Evolutionary conservation across 2,113 vertebrate species (phyloP), one percentile per base, ranked within the genome.

Genomic region (Urocolius indicus): DNA sequence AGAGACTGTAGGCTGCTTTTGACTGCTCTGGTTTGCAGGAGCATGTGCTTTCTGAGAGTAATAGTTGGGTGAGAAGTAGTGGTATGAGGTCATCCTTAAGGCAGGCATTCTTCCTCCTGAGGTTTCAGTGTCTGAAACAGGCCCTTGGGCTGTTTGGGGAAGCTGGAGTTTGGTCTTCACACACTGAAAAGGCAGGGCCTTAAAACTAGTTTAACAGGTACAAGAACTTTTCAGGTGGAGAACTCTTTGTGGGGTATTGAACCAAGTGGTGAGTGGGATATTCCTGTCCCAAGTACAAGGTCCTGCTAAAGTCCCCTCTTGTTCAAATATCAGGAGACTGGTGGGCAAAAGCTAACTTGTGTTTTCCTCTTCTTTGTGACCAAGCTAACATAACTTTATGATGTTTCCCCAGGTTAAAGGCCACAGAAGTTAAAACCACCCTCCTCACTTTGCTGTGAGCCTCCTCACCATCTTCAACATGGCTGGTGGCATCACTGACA

Each of bases 401-500:
- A 13, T 96, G 59, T 61, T 96, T 93, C 76, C 27, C 16, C 49
- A 97, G 98, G 93, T 89, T 87, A 91, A 79, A 90, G 9, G 30
- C 21, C 5, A 24, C 3, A 38, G 77, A 94, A 41, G 38, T 69
- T 73, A 77, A 80, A 43, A 55, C 30, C n/a, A 11, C 16, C 36
- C 13, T 83, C 27, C 58, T 79, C 0, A 0, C 43, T 55, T 55
- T 52, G 22, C 69, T 87, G 9, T 4, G 8, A 38, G 61, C 9
- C 4, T 66, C 32, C 43, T 38, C 51, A 24, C 71, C 1, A 0
- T 3, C 46, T 36, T 62, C 73, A 86, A 45, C 79, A 99, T 99
- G 99, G 98, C 99, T 8, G 99, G 99, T 9, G 99, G 99, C 51
- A 99, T 99, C 57, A 99, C 99, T 17, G 99, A 99, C 8, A 98